Base-by-base conservation (phyloP, 2,113 vertebrate species). In the Meriones unguiculatus region DNA sequence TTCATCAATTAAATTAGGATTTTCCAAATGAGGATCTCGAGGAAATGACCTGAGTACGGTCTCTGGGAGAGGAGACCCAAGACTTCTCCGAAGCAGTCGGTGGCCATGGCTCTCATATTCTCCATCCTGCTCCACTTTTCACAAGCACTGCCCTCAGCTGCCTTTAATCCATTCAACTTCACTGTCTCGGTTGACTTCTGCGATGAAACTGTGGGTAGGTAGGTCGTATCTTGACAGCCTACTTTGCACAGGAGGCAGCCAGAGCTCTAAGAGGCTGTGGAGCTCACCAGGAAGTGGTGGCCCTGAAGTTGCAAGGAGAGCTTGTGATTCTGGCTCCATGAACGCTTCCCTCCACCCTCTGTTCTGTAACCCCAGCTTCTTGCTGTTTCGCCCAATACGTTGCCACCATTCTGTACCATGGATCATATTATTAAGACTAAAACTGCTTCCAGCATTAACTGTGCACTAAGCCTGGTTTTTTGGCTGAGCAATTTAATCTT, bases 1-100 rank as follows among this genome's bases (percentile, higher is more conserved):
- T 52, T 93, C 65, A 62, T 87, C 59, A 91, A 70, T 89, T 93
- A 85, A 50, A 5, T 62, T 22, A 46, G 59, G 25, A 93, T 89
- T 91, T 87, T 91, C 54, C 90, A 94, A 95, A 77, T n/a, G 54
- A 62, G 64, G n/a, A 82, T 72, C 72, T 93, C 50, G 52, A 97
- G 89, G 67, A 88, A 95, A 25, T 77, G 0, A 77, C 35, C n/a
- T 72, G 28, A 92, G n/a, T 95, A n/a, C 77, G 95, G 85, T 57
- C 30, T 78, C 64, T 64, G 10, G 35, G 24, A 13, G 22, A 93
- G 81, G 50, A 77, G 30, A 62, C 25, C 15, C 52, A 82, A 76
- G 46, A 84, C 52, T 70, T 84, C 82, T 14, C n/a, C 15, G 35
- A 18, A 32, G 14, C 14, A 54, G 80, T 69, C n/a, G 64, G 18